Evolutionary conservation across 2,888 invertebrate genomes (phyloP).

Genomic region (Acleris laterana): DNA sequence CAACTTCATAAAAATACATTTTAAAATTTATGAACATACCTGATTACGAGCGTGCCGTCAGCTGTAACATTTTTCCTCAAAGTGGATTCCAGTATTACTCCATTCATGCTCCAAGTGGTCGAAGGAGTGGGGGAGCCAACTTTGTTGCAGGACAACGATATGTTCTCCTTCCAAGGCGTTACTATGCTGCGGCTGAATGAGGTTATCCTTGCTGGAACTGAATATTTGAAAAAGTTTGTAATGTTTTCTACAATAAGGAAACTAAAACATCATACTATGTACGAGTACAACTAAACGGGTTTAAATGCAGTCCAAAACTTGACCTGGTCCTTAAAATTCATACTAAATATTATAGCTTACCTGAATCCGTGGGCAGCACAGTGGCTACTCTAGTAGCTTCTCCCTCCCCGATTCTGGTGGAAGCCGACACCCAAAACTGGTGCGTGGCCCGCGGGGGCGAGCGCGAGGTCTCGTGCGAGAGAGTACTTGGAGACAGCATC

Average conservation of each 20-base stretch:
- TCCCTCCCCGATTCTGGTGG: conserved; percentile 93
- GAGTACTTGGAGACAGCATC: conserved; percentile 87
- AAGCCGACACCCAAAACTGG: conserved; percentile 89
- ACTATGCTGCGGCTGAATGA: conserved; percentile 92
- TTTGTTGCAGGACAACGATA: conserved; percentile 92
- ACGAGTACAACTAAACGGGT: no score
- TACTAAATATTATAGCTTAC: conserved; percentile 49
- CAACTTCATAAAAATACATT: background rate
- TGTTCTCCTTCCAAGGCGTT: conserved; percentile 94
- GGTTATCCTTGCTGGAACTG: conserved; percentile 94
- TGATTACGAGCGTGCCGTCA: conserved; percentile 90
- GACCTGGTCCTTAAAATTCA: background rate
- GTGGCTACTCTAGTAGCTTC: conserved; percentile 91
- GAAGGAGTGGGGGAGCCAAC: conserved; percentile 93
- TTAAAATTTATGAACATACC: conserved; percentile 67
- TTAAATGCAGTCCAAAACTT: no score
- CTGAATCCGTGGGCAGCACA: conserved; percentile 89
- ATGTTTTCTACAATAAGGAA: no score
- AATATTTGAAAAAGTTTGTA: conserved; percentile 40
- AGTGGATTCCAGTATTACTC: conserved; percentile 89
- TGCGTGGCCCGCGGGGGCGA: conserved; percentile 89
- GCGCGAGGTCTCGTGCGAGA: conserved; percentile 88
- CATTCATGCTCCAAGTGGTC: conserved; percentile 91
- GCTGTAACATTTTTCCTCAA: conserved; percentile 86
- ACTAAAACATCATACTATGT: no score